Conservation (phyloP, 1,140 invertebrate species). For the Prorops nasuta region DNA sequence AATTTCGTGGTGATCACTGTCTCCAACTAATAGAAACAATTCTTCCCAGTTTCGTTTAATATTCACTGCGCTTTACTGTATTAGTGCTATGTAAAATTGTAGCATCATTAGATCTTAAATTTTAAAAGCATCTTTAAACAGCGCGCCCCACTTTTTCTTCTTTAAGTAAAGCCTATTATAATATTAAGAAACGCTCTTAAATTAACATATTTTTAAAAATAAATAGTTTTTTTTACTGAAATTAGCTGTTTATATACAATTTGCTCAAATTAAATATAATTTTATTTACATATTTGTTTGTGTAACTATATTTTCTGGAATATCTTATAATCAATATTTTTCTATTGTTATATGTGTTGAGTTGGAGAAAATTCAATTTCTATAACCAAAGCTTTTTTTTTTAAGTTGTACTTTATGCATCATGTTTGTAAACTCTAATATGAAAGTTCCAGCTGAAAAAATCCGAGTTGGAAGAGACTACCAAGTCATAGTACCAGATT, state of each 20-base stretch:
- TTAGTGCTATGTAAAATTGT: too few relatives aligned
- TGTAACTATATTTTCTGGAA: too few relatives aligned
- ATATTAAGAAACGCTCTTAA: too few relatives aligned
- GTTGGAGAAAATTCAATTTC: too few relatives aligned
- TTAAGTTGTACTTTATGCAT: constrained; percentile 1
- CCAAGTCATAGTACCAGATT: constrained; percentile 85
- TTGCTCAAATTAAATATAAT: background rate
- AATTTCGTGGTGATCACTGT: background rate
- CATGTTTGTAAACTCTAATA: background rate
- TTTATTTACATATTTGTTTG: background rate
- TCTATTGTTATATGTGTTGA: too few relatives aligned
- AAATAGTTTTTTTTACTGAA: constrained; percentile 8
- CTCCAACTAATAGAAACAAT: background rate
- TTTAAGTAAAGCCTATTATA: too few relatives aligned
- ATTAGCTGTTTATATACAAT: background rate
- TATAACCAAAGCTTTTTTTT: background rate
- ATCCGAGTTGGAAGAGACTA: constrained; percentile 92
- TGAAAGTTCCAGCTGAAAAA: constrained; percentile 78
- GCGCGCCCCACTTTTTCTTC: constrained; percentile 27
- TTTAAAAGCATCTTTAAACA: constrained; percentile 26
- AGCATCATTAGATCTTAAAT: constrained; percentile 2
- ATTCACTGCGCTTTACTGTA: background rate
- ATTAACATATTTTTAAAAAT: background rate
- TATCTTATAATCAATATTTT: too few relatives aligned
- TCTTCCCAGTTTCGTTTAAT: background rate